Evolutionary conservation across 1,140 invertebrate species (phyloP).

Genomic region (Nylanderia fulva): DNA sequence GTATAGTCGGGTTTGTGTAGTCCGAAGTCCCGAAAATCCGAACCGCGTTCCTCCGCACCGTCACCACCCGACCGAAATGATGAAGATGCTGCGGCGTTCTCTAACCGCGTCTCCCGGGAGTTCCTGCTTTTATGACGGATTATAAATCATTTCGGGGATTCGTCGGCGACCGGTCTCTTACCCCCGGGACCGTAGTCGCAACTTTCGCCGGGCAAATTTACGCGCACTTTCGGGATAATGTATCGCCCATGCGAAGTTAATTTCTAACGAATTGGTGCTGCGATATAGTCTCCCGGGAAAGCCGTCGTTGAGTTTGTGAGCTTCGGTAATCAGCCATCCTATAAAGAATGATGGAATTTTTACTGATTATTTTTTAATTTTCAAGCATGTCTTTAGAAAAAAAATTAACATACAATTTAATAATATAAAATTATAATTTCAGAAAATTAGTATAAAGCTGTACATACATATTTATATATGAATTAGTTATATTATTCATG

Average conservation of each 20-base stretch:
- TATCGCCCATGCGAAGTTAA: conserved; percentile 62
- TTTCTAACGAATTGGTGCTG: conserved; percentile 47
- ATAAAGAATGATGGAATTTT: background rate
- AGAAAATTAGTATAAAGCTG: background rate
- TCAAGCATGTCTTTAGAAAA: background rate
- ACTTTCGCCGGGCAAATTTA: conserved; percentile 66
- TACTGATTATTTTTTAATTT: background rate
- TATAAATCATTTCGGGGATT: conserved; percentile 70
- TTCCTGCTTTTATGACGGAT: conserved; percentile 66
- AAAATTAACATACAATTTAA: background rate
- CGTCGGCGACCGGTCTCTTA: conserved; percentile 54
- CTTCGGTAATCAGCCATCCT: background rate
- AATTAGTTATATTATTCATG: background rate
- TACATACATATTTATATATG: background rate
- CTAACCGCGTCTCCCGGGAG: conserved; percentile 65
- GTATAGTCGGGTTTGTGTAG: conserved; percentile 36
- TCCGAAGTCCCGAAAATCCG: conserved; percentile 35
- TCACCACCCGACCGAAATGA: conserved; percentile 63
- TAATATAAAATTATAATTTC: background rate
- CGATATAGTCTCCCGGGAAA: conserved; percentile 14
- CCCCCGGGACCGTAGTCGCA: conserved; percentile 60
- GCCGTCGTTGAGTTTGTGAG: conserved; percentile 18
- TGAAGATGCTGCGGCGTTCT: conserved; percentile 67
- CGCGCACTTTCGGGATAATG: conserved; percentile 60
- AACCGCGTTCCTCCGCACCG: background rate